These are phyloP conservation scores for Drosophila nikananu DNA, from an alignment of 1,140 invertebrate species.

Conservation along the genomic window DNA sequence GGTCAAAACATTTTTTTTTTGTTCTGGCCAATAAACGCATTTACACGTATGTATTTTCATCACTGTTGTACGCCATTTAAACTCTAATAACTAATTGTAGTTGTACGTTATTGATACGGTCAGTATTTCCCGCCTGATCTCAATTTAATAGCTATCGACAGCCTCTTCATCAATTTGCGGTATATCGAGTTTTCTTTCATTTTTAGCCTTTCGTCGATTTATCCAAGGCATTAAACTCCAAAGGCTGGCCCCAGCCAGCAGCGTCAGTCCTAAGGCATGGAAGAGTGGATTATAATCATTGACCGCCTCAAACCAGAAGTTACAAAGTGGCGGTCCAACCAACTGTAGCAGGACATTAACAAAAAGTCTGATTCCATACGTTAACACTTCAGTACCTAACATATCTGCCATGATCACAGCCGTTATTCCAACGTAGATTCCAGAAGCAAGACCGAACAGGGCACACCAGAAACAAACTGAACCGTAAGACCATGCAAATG, in stretches of 20 bases:
- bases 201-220: conserved; percentile 70
- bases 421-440: conserved; percentile 94
- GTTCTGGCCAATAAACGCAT: conserved; percentile 7
- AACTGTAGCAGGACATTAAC: conserved; percentile 93
- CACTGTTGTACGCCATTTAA: conserved; percentile 62
- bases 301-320: conserved; percentile 88
- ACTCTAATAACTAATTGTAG: conserved; percentile 67
- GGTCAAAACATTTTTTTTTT: conserved; percentile 44
- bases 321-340: conserved; percentile 92
- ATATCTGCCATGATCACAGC: conserved; percentile 94
- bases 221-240: conserved; percentile 92
- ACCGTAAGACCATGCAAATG: conserved; percentile 87
- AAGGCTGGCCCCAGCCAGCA: conserved; percentile 90
- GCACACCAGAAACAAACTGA: conserved; percentile 89
- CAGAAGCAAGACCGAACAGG: conserved; percentile 92
- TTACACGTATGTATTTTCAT: conserved; percentile 8
- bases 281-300: conserved; percentile 90
- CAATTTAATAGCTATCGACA: conserved; percentile 50
- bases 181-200: conserved; percentile 52
- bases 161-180: conserved; percentile 64
- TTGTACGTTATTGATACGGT: conserved; percentile 62
- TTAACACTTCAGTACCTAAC: conserved; percentile 92
- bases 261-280: conserved; percentile 89
- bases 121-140: conserved; percentile 4
- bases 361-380: conserved; percentile 93